phyloP scores from a whole-genome alignment of 2,888 invertebrate genomes.

The Polyommatus iphigenia region DNA sequence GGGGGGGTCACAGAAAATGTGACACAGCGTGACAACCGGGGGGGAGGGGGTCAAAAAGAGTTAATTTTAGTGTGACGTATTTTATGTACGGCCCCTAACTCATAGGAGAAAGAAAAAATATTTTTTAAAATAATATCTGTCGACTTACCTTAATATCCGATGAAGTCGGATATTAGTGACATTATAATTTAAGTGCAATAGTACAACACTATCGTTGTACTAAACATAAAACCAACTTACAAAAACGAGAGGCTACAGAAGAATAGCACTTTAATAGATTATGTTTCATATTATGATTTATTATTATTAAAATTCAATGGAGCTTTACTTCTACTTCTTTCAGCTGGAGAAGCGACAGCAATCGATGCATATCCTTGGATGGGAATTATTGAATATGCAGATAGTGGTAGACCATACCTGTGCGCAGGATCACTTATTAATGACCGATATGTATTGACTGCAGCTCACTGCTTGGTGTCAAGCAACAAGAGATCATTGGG shows the following conservation, averaged over 20 bases:
- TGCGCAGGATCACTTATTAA: conserved; percentile 75
- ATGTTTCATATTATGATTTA: not conserved
- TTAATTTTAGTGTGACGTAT: too few species aligned
- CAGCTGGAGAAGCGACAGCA: conserved; percentile 57
- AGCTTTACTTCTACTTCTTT: conserved; percentile 19
- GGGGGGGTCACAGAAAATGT: too few species aligned
- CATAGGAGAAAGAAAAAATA: too few species aligned
- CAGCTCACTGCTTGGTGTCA: conserved; percentile 76
- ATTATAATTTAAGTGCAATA: not conserved
- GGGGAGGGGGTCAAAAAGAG: too few species aligned
- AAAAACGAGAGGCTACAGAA: too few species aligned
- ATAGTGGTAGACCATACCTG: conserved; percentile 40
- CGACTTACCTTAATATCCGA: not conserved
- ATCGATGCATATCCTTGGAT: conserved; percentile 82
- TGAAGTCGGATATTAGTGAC: not conserved
- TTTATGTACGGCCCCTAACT: too few species aligned
- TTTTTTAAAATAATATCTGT: not conserved
- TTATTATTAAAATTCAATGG: not conserved
- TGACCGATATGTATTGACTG: conserved; percentile 75
- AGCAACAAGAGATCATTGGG: conserved; percentile 55
- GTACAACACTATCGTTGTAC: not conserved
- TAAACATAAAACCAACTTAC: too few species aligned
- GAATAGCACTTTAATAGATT: not conserved
- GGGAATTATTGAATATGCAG: conserved; percentile 69
- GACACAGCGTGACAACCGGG: too few species aligned